Base-by-base conservation (phyloP, 2,888 invertebrate species). In the Apotomis capreana region DNA sequence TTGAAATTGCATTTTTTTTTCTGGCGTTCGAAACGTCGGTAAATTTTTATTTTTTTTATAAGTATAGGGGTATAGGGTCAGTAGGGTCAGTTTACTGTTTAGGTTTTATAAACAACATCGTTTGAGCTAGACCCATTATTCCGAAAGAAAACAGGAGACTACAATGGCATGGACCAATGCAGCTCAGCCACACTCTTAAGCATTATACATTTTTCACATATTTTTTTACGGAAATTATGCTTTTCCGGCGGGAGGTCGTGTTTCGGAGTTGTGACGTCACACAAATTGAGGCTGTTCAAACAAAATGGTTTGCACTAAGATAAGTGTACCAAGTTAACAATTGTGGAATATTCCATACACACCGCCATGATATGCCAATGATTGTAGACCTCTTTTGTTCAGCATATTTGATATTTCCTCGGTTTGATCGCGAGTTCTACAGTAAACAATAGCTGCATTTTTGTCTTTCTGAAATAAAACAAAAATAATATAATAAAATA, bases 341-440 rank as follows among this genome's bases (percentile, higher is more conserved):
- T 15, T 13, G 26, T 13, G 2, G 6, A n/a, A 51, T 9, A 63
- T 57, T 57, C n/a, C 9, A n/a, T 59, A 61, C 62, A 81, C 89
- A 95, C 97, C 98, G 77, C 97, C 98, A 93, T 99, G 99, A 92
- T 99, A 99, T 68, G 98, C 96, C 69, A 96, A 92, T 36, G 98
- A 94, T 78, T 94, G 94, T 37, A 99, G 91, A 69, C 97, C 97
- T 83, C 95, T 94, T 75, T 95, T 94, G 44, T 94, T 95, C 68
- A 99, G 94, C 84, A 95, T 95, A 58, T 94, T 91, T 0, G 98
- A 97, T 75, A 99, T 93, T 73, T 96, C 95, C 84, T 97, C 97
- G 63, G 99, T 99, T 76, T 96, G 96, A 79, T 98, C 98, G 74
- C 99, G 94, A 0, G 98, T 99, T 75, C 99, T 95, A 86, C 99